Conservation (phyloP, 2,888 invertebrate species). For the Schrankia costaestrigalis region DNA sequence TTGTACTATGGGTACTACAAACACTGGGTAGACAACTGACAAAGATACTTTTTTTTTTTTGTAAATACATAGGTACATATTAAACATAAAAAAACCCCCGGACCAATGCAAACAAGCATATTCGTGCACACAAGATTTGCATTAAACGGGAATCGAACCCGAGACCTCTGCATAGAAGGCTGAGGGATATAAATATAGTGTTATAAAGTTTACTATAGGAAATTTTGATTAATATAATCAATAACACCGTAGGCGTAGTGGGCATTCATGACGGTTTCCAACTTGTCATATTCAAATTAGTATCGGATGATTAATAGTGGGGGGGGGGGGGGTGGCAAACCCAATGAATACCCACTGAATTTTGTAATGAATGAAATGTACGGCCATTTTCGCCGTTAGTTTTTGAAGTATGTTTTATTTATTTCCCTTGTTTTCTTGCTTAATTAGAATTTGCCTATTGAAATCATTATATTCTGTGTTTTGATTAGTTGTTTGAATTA, state of each 20-base stretch:
- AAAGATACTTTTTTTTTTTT: too few relatives aligned
- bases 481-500: neutral
- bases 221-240: too few relatives aligned
- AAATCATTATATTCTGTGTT: slow-evolving; percentile 5
- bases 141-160: too few relatives aligned
- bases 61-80: too few relatives aligned
- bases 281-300: slow-evolving; percentile 45
- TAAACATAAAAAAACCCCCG: too few relatives aligned
- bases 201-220: too few relatives aligned
- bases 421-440: slow-evolving; percentile 8
- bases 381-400: slow-evolving; percentile 15
- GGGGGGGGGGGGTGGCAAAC: slow-evolving; percentile 32
- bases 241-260: slow-evolving; percentile 14
- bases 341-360: slow-evolving; percentile 23
- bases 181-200: too few relatives aligned
- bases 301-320: slow-evolving; percentile 48
- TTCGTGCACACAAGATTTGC: too few relatives aligned
- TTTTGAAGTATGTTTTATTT: slow-evolving; percentile 24
- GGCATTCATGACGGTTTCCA: slow-evolving; percentile 42
- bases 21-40: too few relatives aligned
- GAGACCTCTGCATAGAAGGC: too few relatives aligned
- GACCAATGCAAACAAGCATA: too few relatives aligned
- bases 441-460: slow-evolving; percentile 12
- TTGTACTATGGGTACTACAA: too few relatives aligned
- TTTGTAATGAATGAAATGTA: slow-evolving; percentile 16